Evolutionary conservation across 2,888 invertebrate species (phyloP).

Genomic region (Cancer borealis): DNA sequence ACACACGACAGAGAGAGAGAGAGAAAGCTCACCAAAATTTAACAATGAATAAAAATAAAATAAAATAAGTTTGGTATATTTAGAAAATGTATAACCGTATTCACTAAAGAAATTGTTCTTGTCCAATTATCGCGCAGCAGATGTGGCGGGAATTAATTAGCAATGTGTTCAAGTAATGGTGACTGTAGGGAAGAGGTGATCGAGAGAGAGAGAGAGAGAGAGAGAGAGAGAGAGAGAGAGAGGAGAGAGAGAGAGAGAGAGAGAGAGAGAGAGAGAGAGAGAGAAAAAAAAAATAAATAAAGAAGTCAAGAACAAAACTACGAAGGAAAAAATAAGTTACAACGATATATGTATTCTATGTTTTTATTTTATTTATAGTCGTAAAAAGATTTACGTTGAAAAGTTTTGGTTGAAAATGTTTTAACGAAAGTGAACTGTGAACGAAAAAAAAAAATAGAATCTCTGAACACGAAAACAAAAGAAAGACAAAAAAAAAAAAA

Average conservation of each 20-base stretch:
- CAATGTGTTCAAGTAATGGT: background rate
- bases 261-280: background rate
- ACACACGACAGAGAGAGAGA: too few species aligned
- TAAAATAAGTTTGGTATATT: background rate
- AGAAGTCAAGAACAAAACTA: background rate
- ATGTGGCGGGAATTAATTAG: background rate
- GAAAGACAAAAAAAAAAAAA: background rate
- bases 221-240: constrained; percentile 36
- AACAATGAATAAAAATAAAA: too few species aligned
- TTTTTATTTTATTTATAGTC: too few species aligned
- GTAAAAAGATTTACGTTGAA: background rate
- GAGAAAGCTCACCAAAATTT: too few species aligned
- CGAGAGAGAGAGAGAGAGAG: constrained; percentile 27
- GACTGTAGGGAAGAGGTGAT: background rate
- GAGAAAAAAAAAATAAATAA: background rate
- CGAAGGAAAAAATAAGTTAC: background rate
- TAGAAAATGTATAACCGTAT: background rate
- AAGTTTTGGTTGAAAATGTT: background rate
- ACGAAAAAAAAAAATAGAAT: background rate
- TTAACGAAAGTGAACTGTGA: background rate
- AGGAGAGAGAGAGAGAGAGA: constrained; percentile 26
- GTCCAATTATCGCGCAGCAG: background rate
- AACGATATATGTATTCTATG: background rate
- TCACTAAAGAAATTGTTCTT: background rate
- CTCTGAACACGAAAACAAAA: too few species aligned